phyloP scores from a whole-genome alignment of 1,140 invertebrate species.

The Papilio machaon region DNA sequence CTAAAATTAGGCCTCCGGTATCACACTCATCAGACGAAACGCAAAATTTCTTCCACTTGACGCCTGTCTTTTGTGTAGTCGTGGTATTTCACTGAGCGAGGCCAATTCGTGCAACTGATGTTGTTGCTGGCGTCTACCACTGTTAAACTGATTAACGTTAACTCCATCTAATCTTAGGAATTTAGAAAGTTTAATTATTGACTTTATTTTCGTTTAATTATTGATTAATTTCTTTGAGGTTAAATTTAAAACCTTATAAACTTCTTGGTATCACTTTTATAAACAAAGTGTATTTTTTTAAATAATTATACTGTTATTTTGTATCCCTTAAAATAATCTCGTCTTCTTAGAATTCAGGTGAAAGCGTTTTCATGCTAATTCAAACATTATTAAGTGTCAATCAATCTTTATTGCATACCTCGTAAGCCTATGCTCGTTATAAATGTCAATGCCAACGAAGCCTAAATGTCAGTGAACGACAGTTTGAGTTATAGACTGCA shows the following conservation, averaged over 20 bases:
- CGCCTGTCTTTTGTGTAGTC: too few species aligned
- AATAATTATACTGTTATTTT: not conserved
- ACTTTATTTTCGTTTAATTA: not conserved
- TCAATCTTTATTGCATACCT: slow-evolving; percentile 30
- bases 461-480: slow-evolving; percentile 28
- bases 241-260: not conserved
- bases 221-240: not conserved
- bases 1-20: too few species aligned
- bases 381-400: slow-evolving; percentile 15
- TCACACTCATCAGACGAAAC: too few species aligned
- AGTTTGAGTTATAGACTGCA: slow-evolving; percentile 20
- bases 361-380: not conserved
- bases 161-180: not conserved
- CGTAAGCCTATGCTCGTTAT: not conserved
- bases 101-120: too few species aligned
- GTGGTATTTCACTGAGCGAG: too few species aligned
- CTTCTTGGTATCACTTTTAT: too few species aligned
- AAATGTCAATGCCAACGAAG: slow-evolving; percentile 33
- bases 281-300: not conserved
- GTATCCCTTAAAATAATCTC: not conserved
- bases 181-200: not conserved
- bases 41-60: too few species aligned
- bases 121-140: too few species aligned
- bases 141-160: too few species aligned
- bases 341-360: not conserved